A percentile compares a stretch with the other conserved stretches of the same genome.
Conservation (phyloP, 2,797 vertebrate genomes). For the Parambassis ranga region DNA sequence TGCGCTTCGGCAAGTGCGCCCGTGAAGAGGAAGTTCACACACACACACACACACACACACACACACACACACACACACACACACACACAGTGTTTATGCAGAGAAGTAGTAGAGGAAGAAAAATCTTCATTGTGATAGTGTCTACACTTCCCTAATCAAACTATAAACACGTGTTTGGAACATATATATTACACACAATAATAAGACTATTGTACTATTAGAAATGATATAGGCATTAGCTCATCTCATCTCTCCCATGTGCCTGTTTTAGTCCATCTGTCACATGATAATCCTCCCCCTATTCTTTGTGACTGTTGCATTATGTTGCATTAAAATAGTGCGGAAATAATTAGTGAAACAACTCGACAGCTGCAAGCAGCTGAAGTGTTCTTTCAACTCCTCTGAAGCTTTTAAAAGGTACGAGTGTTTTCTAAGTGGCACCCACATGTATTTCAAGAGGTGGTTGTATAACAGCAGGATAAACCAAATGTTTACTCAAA, state of each 20-base stretch:
- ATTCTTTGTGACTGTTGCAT: not conserved
- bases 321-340: not conserved
- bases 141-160: not conserved
- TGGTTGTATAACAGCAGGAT: no score
- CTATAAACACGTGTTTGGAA: no score
- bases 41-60: not conserved
- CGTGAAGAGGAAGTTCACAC: conserved; percentile 49
- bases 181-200: no score
- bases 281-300: not conserved
- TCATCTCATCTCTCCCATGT: not conserved
- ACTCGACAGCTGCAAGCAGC: not conserved
- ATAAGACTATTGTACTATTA: no score
- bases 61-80: not conserved
- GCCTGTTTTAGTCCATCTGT: not conserved
- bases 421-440: not conserved
- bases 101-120: conserved; percentile 12
- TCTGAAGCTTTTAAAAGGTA: not conserved
- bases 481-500: no score
- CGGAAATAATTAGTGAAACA: no score
- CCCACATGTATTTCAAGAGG: no score
- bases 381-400: not conserved
- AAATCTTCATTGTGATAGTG: not conserved
- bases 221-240: no score
- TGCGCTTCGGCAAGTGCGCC: conserved; percentile 45
- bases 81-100: conserved; percentile 1